These are phyloP conservation scores for Dipodomys spectabilis DNA, from an alignment of 2,113 vertebrate species.

Conservation along the genomic window DNA sequence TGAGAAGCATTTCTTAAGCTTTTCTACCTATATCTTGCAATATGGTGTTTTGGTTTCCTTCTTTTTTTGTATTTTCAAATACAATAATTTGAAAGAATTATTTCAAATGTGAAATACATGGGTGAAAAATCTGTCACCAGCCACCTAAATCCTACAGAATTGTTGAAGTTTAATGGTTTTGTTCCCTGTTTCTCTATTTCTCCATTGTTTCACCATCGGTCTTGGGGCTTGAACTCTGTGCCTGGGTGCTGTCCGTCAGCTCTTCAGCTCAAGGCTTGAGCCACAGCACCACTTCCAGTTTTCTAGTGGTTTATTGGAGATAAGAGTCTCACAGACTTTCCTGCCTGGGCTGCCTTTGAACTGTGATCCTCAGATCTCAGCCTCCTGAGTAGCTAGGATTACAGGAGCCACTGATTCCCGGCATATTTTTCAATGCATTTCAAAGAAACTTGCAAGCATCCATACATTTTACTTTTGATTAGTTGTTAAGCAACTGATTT, in stretches of 20 bases:
- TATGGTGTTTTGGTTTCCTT: not conserved
- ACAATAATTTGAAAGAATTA: not conserved
- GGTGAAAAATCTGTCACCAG: not conserved
- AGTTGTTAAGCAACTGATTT: not conserved
- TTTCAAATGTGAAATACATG: not conserved
- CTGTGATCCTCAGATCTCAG: no score
- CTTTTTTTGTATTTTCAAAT: not conserved
- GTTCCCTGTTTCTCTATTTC: not conserved
- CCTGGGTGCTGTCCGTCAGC: no score
- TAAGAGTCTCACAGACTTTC: no score
- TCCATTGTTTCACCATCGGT: not conserved
- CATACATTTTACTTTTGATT: not conserved
- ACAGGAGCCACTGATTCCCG: no score
- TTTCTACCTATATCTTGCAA: not conserved
- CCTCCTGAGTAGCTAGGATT: no score
- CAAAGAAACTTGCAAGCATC: not conserved
- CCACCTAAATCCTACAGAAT: not conserved
- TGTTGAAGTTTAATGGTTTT: not conserved
- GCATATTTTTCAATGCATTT: not conserved
- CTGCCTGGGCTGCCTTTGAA: no score
- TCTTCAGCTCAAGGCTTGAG: no score
- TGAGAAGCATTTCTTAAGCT: no score
- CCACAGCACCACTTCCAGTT: no score
- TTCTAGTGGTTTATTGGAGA: no score
- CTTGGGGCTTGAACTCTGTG: no score